Evolutionary conservation across 2,113 vertebrate genomes (phyloP).

Genomic region (Plectropomus leopardus): DNA sequence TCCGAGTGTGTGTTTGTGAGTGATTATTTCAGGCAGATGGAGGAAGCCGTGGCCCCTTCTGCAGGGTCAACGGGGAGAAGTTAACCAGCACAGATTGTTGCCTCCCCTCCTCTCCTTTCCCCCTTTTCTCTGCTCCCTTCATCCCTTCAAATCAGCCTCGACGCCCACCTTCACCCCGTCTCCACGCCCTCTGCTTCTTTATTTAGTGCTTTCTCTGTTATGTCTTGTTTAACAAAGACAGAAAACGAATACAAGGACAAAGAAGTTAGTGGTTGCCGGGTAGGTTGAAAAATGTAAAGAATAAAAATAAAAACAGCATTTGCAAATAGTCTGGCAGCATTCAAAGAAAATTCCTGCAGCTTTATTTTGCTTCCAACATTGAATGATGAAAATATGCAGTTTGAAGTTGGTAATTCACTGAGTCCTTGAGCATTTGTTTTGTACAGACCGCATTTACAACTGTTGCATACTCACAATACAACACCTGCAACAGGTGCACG

Average conservation of each 20-base stretch:
- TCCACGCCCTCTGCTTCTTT: slow-evolving; percentile 6
- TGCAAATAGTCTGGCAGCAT: background rate
- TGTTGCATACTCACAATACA: no score
- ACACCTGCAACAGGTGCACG: no score
- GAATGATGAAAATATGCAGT: slow-evolving; percentile 8
- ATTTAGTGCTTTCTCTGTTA: slow-evolving; percentile 7
- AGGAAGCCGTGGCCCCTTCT: slow-evolving; percentile 65
- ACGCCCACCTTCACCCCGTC: slow-evolving; percentile 31
- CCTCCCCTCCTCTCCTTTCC: slow-evolving; percentile 38
- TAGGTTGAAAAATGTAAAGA: background rate
- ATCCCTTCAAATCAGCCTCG: slow-evolving; percentile 42
- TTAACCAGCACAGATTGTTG: slow-evolving; percentile 75
- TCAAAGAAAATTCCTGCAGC: slow-evolving; percentile 20
- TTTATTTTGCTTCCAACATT: background rate
- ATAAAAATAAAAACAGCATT: background rate
- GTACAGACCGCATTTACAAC: background rate
- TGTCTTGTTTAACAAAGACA: background rate
- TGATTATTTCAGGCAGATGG: slow-evolving; percentile 76
- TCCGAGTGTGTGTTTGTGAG: slow-evolving; percentile 50
- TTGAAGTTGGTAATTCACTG: background rate
- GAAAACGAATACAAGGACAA: background rate
- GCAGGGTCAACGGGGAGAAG: slow-evolving; percentile 68
- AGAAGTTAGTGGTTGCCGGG: background rate
- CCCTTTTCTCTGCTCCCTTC: slow-evolving; percentile 26
- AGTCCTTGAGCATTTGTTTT: slow-evolving; percentile 12